These are phyloP conservation scores for Fissipunctia ypsillon DNA, from an alignment of 2,888 invertebrate genomes.

Conservation along the genomic window DNA sequence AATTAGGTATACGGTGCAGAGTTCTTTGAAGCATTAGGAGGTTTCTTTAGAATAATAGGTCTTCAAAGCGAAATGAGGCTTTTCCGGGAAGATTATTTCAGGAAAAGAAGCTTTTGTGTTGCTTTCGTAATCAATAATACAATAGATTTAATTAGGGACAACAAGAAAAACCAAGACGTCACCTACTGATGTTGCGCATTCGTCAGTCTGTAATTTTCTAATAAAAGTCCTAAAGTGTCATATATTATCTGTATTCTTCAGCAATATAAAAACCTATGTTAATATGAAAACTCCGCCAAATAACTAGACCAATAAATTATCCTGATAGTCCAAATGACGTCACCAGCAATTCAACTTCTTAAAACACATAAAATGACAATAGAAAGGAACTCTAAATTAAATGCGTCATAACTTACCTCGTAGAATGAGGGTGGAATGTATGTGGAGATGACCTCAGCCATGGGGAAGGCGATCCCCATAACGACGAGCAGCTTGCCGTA, in stretches of 20 bases:
- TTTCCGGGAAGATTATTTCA: neutral
- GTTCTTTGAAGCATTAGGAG: neutral
- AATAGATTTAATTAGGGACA: neutral
- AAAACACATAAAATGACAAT: conserved; percentile 45
- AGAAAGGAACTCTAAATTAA: conserved; percentile 20
- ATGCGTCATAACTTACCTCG: conserved; percentile 91
- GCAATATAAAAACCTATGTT: neutral
- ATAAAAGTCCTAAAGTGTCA: neutral
- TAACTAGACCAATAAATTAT: conserved; percentile 12
- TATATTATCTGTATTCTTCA: neutral
- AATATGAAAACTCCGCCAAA: neutral
- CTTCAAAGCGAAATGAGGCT: neutral
- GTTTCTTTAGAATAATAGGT: neutral
- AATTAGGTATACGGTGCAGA: neutral
- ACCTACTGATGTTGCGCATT: neutral
- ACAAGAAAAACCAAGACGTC: neutral
- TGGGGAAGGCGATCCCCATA: conserved; percentile 98
- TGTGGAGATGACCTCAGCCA: conserved; percentile 98
- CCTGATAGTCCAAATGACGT: conserved; percentile 1
- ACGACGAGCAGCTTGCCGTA: conserved; percentile 98
- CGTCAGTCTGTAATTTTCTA: neutral
- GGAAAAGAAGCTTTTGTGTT: neutral
- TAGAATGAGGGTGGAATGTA: conserved; percentile 98
- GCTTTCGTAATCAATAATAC: neutral
- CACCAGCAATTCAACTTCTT: conserved; percentile 12